phyloP scores from a whole-genome alignment of 1,140 invertebrate species.

The Aradophagus sp. region DNA sequence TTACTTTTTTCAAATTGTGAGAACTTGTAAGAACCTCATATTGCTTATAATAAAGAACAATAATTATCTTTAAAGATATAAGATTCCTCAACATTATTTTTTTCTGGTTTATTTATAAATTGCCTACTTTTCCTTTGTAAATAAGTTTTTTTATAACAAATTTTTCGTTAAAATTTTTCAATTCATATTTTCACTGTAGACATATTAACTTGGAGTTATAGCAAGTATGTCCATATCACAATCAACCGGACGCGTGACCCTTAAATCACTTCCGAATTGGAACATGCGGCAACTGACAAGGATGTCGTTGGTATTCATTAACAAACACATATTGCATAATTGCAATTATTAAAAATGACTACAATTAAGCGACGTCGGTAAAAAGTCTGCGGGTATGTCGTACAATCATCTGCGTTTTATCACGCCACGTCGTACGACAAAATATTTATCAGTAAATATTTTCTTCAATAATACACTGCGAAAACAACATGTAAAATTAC shows the following conservation, averaged over 20 bases:
- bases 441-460: no score
- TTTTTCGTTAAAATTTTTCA: neutral
- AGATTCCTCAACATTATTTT: no score
- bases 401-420: slow-evolving; percentile 22
- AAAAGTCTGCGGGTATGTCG: slow-evolving; percentile 8
- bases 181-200: neutral
- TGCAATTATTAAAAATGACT: slow-evolving; percentile 34
- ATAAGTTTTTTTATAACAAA: no score
- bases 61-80: no score
- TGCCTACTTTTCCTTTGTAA: no score
- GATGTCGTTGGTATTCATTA: no score
- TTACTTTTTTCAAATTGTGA: no score
- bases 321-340: slow-evolving; percentile 38
- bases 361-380: slow-evolving; percentile 43
- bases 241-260: slow-evolving; percentile 28
- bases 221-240: neutral
- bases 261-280: slow-evolving; percentile 42
- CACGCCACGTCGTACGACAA: slow-evolving; percentile 15
- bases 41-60: no score
- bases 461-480: no score
- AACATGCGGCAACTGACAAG: slow-evolving; percentile 26
- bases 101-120: no score
- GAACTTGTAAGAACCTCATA: no score
- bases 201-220: slow-evolving; percentile 11
- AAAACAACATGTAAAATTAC: no score